phyloP scores from a whole-genome alignment of 2,888 invertebrate species.

The Thelaira solivaga region DNA sequence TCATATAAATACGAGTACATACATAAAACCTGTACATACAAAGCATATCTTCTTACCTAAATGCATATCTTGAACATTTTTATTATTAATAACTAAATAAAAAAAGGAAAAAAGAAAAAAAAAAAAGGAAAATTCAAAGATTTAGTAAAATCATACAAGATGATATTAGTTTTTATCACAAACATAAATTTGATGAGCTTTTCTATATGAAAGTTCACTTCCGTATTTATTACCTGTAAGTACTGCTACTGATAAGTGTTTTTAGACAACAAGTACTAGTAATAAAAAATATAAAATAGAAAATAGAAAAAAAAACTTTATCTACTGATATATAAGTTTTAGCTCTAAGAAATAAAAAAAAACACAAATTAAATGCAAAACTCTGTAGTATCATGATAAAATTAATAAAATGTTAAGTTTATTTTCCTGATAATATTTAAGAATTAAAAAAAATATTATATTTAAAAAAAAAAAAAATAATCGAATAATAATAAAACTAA shows the following conservation, averaged over 20 bases:
- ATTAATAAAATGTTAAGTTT: constrained; percentile 47
- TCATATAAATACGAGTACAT: no score
- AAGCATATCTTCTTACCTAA: no score
- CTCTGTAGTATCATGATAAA: constrained; percentile 27
- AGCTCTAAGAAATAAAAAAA: constrained; percentile 4
- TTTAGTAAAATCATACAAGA: not conserved
- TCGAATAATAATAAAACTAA: not conserved
- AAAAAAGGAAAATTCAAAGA: not conserved
- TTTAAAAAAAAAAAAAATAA: not conserved
- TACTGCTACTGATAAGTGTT: constrained; percentile 7
- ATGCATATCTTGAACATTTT: no score
- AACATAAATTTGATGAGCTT: not conserved
- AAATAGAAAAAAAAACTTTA: not conserved
- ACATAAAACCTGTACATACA: no score
- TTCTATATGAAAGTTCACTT: not conserved
- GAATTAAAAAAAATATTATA: not conserved
- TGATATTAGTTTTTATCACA: not conserved
- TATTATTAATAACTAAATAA: no score
- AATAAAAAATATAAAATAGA: no score
- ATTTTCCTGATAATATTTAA: constrained; percentile 40
- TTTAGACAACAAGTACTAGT: not conserved
- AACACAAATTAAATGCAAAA: no score
- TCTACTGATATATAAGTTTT: not conserved
- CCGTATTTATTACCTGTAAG: constrained; percentile 25
- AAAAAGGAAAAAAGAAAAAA: not conserved